Base-by-base conservation (phyloP, 2,113 vertebrate species). In the Columba janthina region DNA sequence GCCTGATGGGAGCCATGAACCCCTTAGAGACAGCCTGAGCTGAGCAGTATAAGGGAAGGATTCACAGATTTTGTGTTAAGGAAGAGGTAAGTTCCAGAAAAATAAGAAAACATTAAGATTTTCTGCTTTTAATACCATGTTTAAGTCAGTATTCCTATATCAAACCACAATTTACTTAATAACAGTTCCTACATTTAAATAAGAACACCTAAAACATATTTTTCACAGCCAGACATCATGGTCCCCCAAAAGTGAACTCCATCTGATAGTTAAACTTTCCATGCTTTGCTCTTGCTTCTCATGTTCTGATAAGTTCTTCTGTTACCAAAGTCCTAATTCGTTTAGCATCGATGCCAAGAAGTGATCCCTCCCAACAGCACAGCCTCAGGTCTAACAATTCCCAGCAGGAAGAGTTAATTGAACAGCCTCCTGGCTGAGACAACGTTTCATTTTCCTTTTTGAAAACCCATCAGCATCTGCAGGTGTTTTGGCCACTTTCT, bases 351-450 rank as follows among this genome's bases (percentile, higher is more conserved):
- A 82, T 92, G 42, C 65, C 77, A 83, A 90, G 70, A 94, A 80
- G 40, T 16, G 57, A 80, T 81, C 40, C 16, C 76, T 89, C 66
- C 54, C 61, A 48, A 22, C 69, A 86, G 69, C 62, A 75, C 40
- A 51, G 91, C 83, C 78, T 71, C 34, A 6, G 75, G 81, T 74
- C 76, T 96, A 88, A 34, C 65, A 85, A 85, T 84, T 95, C 62
- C 67, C 85, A 95, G 78, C 76, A 90, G 91, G 72, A 89, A 86
- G 72, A 93, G 87, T 79, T 77, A 95, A 96, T 82, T 88, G 94
- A 90, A n/a, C 24, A 83, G 13, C 69, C 31, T 88, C 36, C 84
- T 92, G 93, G 28, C 74, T 21, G 86, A 94, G 84, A 67, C 62
- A 92, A 85, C 67, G 56, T 88, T 74, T 57, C 70, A 91, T 96